Evolutionary conservation across 2,113 vertebrate genomes (phyloP), one percentile per base, ranked within the genome.

Genomic region (Forbesichthys papilliferus): DNA sequence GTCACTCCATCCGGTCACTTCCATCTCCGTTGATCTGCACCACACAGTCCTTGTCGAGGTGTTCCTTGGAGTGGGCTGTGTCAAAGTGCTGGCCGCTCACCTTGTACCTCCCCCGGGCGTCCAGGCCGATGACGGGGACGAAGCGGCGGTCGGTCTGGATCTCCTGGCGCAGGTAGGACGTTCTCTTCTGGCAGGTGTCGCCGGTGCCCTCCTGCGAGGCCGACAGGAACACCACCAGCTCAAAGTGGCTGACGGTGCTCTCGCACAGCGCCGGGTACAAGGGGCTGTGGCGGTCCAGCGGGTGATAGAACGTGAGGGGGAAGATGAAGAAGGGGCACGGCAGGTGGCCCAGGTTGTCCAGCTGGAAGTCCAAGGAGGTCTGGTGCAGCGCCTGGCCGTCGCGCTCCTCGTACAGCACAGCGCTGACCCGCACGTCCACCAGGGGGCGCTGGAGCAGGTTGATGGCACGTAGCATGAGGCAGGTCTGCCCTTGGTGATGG

Each of bases 241-340:
- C 98, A 74, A 96, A 98, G 73, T 95, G 93, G 27, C 79, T 77
- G 53, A 89, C 75, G 1, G 84, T 86, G 79, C 95, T 93, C 52
- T 93, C 90, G 52, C 92, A 93, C 42, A 98, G 91, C 51, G 94
- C 86, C 9, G 91, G 81, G 72, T 92, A 94, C 60, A 99, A 88
- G 0, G 96, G 96, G 79, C 97, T 99, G 1, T 90, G 89, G 48
- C 93, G 90, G 67, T 91, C 93, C 60, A 99, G 88, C 0, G 89
- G 86, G 51, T 99, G 96, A 66, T 89, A 92, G 84, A 97, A 99
- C 33, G 94, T 98, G 55, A 99, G 90, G 2, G 97, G 98, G 63
- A 97, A 99, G 69, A 94, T 90, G 69, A 99, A 99, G 69, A 98
- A 95, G 0, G 98, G 96, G 36, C 95, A 99, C 66, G 95, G 91